phyloP scores from a whole-genome alignment of 2,113 vertebrate genomes.

The Synodontis membranacea region DNA sequence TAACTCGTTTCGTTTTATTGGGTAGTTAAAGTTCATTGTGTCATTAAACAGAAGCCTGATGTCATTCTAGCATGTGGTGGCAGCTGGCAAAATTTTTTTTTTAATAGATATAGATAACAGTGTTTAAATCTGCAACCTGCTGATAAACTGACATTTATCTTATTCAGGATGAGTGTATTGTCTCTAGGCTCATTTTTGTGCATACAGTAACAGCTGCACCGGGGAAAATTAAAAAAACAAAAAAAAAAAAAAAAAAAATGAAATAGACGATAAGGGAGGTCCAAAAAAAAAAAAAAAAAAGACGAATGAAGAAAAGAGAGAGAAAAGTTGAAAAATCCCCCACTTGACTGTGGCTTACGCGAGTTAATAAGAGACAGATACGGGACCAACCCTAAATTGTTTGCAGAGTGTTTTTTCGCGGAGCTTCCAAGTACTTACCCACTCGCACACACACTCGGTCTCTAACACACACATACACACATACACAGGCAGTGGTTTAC shows the following conservation, averaged over 20 bases:
- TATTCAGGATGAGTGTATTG: conserved; percentile 25
- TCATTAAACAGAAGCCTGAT: conserved; percentile 11
- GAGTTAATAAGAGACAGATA: conserved; percentile 86
- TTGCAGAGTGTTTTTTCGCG: conserved; percentile 73
- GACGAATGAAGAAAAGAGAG: conserved; percentile 45
- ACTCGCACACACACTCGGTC: conserved; percentile 23
- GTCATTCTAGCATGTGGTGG: conserved; percentile 23
- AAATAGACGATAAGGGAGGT: conserved; percentile 38
- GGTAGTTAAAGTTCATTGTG: conserved; percentile 15
- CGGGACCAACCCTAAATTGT: conserved; percentile 82
- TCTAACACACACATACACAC: conserved; percentile 18
- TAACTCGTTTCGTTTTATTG: conserved; percentile 11
- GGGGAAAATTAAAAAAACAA: conserved; percentile 35
- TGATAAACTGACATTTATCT: conserved; percentile 52
- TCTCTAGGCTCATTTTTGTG: conserved; percentile 44
- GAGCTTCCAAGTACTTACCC: conserved; percentile 40
- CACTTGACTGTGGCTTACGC: conserved; percentile 72
- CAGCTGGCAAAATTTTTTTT: conserved; percentile 41
- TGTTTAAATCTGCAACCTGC: conserved; percentile 30
- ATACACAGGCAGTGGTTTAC: conserved; percentile 41
- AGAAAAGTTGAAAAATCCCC: conserved; percentile 35
- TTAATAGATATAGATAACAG: not conserved
- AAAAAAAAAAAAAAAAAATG: conserved; percentile 49
- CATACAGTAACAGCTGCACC: conserved; percentile 43
- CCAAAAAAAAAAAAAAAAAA: not conserved